Conservation (phyloP, 2,113 vertebrate species). For the Asarcornis scutulata region DNA sequence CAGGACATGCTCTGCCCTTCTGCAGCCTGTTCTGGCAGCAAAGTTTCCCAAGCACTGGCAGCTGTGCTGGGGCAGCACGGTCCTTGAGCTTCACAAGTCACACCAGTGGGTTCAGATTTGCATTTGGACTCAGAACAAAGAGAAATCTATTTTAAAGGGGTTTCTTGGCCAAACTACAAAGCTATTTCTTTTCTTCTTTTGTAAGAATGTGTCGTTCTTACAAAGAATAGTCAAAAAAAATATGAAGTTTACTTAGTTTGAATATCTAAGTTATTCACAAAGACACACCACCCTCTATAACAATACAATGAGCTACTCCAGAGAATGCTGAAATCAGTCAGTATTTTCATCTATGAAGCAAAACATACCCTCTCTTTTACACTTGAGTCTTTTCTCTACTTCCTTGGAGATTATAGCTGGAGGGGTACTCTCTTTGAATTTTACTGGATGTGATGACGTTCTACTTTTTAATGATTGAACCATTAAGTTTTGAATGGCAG, state of each 20-base stretch:
- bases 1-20: background rate
- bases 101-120: background rate
- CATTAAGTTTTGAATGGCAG: conserved; percentile 23
- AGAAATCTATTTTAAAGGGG: background rate
- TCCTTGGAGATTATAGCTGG: background rate
- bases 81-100: background rate
- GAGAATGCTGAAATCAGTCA: background rate
- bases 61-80: background rate
- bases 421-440: background rate
- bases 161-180: background rate
- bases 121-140: background rate
- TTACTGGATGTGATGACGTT: background rate
- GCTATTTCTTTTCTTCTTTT: background rate
- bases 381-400: background rate
- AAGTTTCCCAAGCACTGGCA: background rate
- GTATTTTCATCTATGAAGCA: background rate
- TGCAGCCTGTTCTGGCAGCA: background rate
- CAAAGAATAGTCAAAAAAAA: background rate
- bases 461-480: conserved; percentile 28
- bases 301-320: fast-evolving
- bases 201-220: background rate
- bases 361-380: background rate
- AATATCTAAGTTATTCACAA: background rate
- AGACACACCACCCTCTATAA: background rate
- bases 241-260: background rate